Evolutionary conservation across 1,140 invertebrate genomes (phyloP), one percentile per base, ranked within the genome.

Genomic region (Drosophila santomea): DNA sequence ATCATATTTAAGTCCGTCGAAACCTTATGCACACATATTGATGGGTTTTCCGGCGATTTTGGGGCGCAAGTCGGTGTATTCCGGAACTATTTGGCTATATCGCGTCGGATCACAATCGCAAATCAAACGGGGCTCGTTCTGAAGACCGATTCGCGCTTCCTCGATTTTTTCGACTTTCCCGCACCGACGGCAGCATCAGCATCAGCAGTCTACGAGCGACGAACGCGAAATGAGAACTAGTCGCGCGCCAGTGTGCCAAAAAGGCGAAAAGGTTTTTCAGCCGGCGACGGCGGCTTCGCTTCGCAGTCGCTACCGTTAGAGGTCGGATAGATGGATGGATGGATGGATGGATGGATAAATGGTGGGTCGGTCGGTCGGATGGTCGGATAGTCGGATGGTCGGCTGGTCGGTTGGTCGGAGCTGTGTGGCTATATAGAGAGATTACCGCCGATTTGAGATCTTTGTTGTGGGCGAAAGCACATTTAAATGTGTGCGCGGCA

Each of bases 141-240:
- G 25, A 25, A 25, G 25, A 25, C 25, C 14, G 67, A 62, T 63
- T 73, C 68, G 62, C 57, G 48, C 57, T 64, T 64, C 8, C 7
- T 32, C 7, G 32, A 32, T 8, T 32, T 32, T 32, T 32, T 32
- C 32, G 32, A 32, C 32, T 82, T 52, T 72, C 39, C 63, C 43
- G 58, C 69, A 60, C 82, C 82, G 74, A 69, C 83, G 83, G 78
- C 78, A 77, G 43, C 78, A 62, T 78, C 78, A 77, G 43, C 78
- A 62, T 78, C 83, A 88, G 63, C 78, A 80, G 63, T 61, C 82
- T 56, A 75, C 72, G 78, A 79, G 71, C 75, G 75, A 69, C 83
- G 80, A 83, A 78, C 74, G 73, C 75, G 84, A 79, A 86, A 88
- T 86, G 83, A 88, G 71, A 83, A 86, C 83, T 86, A 81, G 79